phyloP scores from a whole-genome alignment of 2,113 vertebrate genomes.

The Lepus timidus region DNA sequence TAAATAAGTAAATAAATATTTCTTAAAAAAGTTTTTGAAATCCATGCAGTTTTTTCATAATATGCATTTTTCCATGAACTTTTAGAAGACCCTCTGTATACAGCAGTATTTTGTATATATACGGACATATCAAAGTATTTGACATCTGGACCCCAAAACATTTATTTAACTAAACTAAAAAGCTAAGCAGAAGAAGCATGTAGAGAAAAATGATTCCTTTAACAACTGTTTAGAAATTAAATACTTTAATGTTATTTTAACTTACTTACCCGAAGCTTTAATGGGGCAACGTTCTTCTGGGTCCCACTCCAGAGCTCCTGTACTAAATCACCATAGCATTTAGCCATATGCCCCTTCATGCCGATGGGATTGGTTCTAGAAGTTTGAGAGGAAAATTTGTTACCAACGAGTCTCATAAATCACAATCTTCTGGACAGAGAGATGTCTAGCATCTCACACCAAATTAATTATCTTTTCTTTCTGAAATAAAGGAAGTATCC shows the following conservation, averaged over 20 bases:
- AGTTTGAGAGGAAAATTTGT: slow-evolving; percentile 71
- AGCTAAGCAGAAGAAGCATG: slow-evolving; percentile 52
- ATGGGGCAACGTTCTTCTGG: slow-evolving; percentile 97
- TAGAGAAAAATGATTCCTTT: slow-evolving; percentile 49
- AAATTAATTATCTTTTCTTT: slow-evolving; percentile 52
- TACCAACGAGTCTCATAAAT: slow-evolving; percentile 59
- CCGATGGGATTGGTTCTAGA: slow-evolving; percentile 97
- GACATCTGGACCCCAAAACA: slow-evolving; percentile 3
- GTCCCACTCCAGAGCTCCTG: slow-evolving; percentile 99
- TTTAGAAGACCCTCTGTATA: background rate
- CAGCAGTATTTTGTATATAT: background rate
- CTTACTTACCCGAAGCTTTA: slow-evolving; percentile 95
- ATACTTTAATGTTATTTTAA: slow-evolving; percentile 57
- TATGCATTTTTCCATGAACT: no score
- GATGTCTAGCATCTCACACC: slow-evolving; percentile 50
- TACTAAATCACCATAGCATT: slow-evolving; percentile 98
- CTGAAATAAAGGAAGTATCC: slow-evolving; percentile 18
- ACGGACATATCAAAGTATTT: slow-evolving; percentile 39
- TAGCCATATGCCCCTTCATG: slow-evolving; percentile 99
- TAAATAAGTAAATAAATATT: no score
- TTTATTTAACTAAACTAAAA: slow-evolving; percentile 54
- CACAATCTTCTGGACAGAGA: slow-evolving; percentile 41
- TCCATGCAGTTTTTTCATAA: no score
- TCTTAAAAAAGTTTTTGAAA: no score
- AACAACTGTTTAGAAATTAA: slow-evolving; percentile 30